These are phyloP conservation scores for Galleria mellonella DNA, from an alignment of 1,140 invertebrate species.

Conservation along the genomic window DNA sequence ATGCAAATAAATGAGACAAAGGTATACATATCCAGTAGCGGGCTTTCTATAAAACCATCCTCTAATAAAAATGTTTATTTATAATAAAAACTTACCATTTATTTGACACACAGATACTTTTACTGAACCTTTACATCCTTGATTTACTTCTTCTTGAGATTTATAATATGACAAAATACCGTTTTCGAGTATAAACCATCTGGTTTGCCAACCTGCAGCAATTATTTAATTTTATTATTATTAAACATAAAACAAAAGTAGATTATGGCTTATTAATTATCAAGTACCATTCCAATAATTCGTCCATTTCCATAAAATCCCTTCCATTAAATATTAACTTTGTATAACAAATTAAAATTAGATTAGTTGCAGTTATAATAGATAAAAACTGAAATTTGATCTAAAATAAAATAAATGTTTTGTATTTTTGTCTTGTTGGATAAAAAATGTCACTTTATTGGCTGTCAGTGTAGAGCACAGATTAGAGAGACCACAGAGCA, in stretches of 20 bases:
- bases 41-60: too few relatives aligned
- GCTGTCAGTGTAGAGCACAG: background rate
- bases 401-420: background rate
- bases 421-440: conserved; percentile 23
- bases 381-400: background rate
- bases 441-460: conserved; percentile 13
- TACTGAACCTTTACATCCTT: conserved; percentile 89
- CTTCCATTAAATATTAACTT: too few relatives aligned
- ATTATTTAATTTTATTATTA: background rate
- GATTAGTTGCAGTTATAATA: too few relatives aligned
- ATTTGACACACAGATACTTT: conserved; percentile 90
- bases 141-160: conserved; percentile 87
- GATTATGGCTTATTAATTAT: conserved; percentile 36
- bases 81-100: conserved; percentile 73
- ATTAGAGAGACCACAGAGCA: too few relatives aligned
- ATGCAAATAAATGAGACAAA: too few relatives aligned
- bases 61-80: too few relatives aligned
- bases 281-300: conserved; percentile 88
- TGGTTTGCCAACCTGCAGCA: conserved; percentile 85
- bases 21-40: too few relatives aligned
- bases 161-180: conserved; percentile 88
- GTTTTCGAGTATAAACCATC: conserved; percentile 89
- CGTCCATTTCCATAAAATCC: conserved; percentile 87
- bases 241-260: conserved; percentile 14
- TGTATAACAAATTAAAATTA: too few relatives aligned